Percentiles rank a stretch among this genome's conserved stretches.
phyloP scores from a whole-genome alignment of 2,113 vertebrate genomes.

The Uria aalge region DNA sequence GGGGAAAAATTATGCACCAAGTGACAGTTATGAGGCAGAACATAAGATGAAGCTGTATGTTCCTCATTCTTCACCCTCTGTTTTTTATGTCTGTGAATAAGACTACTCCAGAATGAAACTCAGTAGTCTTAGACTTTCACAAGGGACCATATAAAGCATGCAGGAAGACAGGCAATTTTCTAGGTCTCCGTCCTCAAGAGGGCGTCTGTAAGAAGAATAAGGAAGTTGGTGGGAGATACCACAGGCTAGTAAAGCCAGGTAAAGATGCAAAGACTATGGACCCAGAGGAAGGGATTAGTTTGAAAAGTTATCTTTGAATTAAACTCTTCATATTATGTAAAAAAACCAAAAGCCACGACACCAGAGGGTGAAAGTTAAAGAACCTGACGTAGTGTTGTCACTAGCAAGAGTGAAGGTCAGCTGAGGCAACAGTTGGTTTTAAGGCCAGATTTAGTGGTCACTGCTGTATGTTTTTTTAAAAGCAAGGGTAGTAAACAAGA shows the following conservation, averaged over 20 bases:
- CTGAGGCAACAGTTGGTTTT: neutral
- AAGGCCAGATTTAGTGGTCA: neutral
- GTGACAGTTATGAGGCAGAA: neutral
- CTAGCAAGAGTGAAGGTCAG: neutral
- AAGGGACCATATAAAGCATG: neutral
- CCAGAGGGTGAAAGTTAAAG: neutral
- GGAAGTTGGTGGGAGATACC: neutral
- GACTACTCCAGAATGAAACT: neutral
- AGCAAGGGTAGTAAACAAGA: neutral
- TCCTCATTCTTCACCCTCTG: neutral
- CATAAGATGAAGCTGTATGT: neutral
- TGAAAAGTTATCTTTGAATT: neutral
- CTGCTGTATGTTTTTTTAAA: neutral
- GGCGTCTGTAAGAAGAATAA: neutral
- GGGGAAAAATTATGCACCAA: neutral
- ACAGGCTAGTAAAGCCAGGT: neutral
- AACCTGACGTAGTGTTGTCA: neutral
- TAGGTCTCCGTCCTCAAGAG: neutral
- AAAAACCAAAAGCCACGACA: neutral
- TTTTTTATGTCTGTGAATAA: neutral
- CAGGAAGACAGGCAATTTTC: neutral
- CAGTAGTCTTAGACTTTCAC: neutral
- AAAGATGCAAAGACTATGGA: neutral
- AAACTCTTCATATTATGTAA: neutral
- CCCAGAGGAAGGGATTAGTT: neutral